These are phyloP conservation scores for Drusus annulatus DNA, from an alignment of 1,140 invertebrate genomes.

Conservation along the genomic window DNA sequence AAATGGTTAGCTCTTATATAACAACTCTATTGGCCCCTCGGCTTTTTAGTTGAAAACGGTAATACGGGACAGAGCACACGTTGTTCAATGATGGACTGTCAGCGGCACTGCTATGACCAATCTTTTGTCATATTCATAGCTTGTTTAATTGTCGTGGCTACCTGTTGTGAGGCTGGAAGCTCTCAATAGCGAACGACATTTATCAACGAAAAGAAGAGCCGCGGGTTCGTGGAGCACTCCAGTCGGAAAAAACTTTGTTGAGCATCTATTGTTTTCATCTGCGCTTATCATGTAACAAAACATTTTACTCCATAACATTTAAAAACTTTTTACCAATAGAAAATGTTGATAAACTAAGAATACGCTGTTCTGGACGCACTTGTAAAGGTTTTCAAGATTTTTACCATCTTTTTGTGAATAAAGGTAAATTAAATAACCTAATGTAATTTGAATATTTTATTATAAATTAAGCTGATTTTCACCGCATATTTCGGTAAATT, in stretches of 20 bases:
- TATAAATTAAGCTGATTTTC: no score
- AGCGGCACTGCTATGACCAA: not conserved
- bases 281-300: not conserved
- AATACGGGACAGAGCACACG: slow-evolving; percentile 15
- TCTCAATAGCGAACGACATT: not conserved
- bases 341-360: no score
- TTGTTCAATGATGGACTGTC: slow-evolving; percentile 45
- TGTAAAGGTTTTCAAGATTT: no score
- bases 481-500: no score
- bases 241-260: not conserved
- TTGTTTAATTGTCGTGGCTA: not conserved
- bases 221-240: no score
- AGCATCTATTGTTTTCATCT: not conserved
- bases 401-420: no score
- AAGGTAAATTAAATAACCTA: no score
- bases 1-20: slow-evolving; percentile 41
- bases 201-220: not conserved
- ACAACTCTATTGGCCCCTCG: slow-evolving; percentile 38
- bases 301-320: not conserved
- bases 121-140: not conserved
- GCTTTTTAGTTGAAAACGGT: slow-evolving; percentile 23
- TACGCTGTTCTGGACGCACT: no score
- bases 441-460: no score
- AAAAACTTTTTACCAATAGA: no score
- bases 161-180: slow-evolving; percentile 3